Evolutionary conservation across 2,888 invertebrate species (phyloP).

Genomic region (Neoscelio sp.): DNA sequence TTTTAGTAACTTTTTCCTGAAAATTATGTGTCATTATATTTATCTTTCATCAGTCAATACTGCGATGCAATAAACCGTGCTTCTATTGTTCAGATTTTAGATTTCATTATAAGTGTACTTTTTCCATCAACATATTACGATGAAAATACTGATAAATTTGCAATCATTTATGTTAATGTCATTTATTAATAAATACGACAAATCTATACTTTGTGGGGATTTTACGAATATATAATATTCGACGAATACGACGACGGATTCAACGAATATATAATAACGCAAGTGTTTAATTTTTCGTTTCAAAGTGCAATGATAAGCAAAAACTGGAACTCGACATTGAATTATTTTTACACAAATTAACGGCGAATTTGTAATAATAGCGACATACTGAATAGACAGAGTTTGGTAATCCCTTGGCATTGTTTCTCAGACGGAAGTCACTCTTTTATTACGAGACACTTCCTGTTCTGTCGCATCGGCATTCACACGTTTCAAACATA

Average conservation of each 20-base stretch:
- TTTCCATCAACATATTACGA: conserved; percentile 44
- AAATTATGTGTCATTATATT: conserved; percentile 61
- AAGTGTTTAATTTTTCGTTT: too few relatives aligned
- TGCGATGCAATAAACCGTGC: conserved; percentile 43
- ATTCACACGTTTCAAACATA: conserved; percentile 43
- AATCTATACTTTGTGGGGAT: conserved; percentile 6
- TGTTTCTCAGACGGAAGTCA: conserved; percentile 81
- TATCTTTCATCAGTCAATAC: conserved; percentile 56
- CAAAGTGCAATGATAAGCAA: too few relatives aligned
- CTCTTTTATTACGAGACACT: conserved; percentile 80
- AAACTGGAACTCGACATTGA: neutral
- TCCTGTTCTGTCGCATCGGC: conserved; percentile 73
- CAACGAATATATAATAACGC: too few relatives aligned
- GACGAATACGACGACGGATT: too few relatives aligned
- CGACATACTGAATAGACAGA: conserved; percentile 53
- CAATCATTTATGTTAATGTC: conserved; percentile 36
- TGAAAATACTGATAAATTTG: conserved; percentile 45
- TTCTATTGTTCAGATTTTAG: conserved; percentile 62
- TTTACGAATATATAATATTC: too few relatives aligned
- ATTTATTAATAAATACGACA: conserved; percentile 46
- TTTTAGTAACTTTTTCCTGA: conserved; percentile 36
- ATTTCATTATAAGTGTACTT: conserved; percentile 54
- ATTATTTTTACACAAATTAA: conserved; percentile 68
- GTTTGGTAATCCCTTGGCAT: conserved; percentile 72
- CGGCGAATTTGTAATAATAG: conserved; percentile 67